phyloP scores from a whole-genome alignment of 2,113 vertebrate species.

The Alouatta palliata region DNA sequence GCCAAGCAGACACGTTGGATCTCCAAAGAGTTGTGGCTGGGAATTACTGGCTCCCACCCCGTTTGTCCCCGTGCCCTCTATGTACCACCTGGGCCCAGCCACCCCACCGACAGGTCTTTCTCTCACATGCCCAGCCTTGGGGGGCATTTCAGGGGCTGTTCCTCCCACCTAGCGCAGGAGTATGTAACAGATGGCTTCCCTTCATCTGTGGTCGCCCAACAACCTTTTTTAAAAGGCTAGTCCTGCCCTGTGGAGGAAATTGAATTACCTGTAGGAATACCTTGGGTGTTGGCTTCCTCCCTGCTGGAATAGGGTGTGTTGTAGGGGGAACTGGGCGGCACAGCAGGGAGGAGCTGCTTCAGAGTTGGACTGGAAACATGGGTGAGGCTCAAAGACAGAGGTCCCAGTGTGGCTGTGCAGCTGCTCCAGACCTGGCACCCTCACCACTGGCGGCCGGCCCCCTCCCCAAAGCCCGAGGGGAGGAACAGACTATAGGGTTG shows the following conservation, averaged over 20 bases:
- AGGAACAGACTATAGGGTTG: background rate
- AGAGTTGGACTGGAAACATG: background rate
- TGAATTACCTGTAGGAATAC: background rate
- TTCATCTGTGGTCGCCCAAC: background rate
- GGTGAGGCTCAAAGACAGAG: background rate
- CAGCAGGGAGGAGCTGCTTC: background rate
- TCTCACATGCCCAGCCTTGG: background rate
- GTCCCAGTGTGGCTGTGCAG: background rate
- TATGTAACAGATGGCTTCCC: background rate
- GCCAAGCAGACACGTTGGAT: constrained; percentile 5
- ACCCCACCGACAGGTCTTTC: background rate
- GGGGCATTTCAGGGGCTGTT: background rate
- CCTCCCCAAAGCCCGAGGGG: constrained; percentile 28
- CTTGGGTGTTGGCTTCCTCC: background rate
- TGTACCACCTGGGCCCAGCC: background rate
- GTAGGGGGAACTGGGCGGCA: background rate
- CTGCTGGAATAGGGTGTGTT: constrained; percentile 1
- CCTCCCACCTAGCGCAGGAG: background rate
- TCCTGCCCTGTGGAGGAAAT: background rate
- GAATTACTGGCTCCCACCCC: background rate
- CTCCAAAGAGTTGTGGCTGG: constrained; percentile 8
- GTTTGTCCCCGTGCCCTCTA: background rate
- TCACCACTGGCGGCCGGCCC: background rate
- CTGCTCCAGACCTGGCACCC: background rate
- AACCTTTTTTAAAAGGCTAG: background rate